These are phyloP conservation scores for Conistra vaccinii DNA, from an alignment of 2,888 invertebrate species.

Conservation along the genomic window DNA sequence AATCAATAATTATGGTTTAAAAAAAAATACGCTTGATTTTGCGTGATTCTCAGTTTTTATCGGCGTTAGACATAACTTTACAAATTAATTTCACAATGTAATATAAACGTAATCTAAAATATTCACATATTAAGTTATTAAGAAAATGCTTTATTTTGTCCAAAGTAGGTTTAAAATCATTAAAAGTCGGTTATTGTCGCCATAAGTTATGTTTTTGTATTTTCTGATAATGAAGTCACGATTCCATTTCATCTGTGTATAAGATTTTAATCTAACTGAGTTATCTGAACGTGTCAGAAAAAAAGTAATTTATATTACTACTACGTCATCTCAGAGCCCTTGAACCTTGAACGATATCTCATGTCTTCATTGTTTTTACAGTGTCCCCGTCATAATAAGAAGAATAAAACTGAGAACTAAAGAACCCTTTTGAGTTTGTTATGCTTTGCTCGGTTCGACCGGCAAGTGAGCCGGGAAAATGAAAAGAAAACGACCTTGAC, in stretches of 20 bases:
- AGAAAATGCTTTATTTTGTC: too few species aligned
- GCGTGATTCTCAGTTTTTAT: too few species aligned
- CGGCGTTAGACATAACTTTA: too few species aligned
- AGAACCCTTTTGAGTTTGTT: slow-evolving; percentile 54
- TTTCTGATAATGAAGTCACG: background rate
- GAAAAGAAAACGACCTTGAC: slow-evolving; percentile 59
- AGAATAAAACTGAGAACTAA: slow-evolving; percentile 22
- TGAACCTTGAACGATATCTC: slow-evolving; percentile 29
- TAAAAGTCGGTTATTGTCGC: too few species aligned
- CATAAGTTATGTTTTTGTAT: background rate
- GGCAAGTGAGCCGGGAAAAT: slow-evolving; percentile 24
- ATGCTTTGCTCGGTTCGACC: slow-evolving; percentile 18
- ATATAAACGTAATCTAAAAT: too few species aligned
- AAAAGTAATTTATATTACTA: background rate
- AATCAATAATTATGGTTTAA: too few species aligned
- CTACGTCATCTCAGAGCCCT: slow-evolving; percentile 10
- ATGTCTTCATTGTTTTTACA: slow-evolving; percentile 43
- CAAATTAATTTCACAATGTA: too few species aligned
- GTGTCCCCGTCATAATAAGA: slow-evolving; percentile 20
- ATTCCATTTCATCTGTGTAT: background rate
- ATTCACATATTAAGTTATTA: too few species aligned
- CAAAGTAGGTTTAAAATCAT: too few species aligned
- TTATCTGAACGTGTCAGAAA: background rate
- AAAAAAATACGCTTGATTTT: too few species aligned
- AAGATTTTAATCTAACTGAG: background rate